Evolutionary conservation across 2,797 vertebrate species (phyloP).

Genomic region (Myiotriccus ornatus): DNA sequence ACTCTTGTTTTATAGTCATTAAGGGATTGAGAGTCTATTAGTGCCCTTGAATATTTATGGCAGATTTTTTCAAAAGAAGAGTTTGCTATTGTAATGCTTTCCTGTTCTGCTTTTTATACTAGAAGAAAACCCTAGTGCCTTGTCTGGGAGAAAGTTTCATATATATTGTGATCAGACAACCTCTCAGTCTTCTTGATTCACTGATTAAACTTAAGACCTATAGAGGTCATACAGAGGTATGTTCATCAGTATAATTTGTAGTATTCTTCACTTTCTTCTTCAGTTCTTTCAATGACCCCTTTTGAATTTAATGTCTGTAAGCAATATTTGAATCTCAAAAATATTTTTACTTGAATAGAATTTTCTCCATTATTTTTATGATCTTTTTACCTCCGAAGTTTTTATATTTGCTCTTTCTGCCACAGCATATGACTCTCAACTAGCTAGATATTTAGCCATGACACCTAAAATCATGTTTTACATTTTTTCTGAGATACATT

Average conservation of each 20-base stretch:
- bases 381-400: background rate
- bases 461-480: background rate
- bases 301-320: background rate
- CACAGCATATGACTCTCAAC: background rate
- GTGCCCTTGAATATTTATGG: background rate
- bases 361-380: background rate
- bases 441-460: background rate
- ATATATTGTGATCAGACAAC: background rate
- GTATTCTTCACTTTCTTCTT: constrained; percentile 6
- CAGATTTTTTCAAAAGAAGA: background rate
- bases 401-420: background rate
- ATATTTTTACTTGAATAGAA: background rate
- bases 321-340: background rate
- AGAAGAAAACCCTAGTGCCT: background rate
- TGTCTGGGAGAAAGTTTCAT: background rate
- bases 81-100: background rate
- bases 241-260: constrained; percentile 14
- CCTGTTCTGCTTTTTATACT: background rate
- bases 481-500: background rate
- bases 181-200: constrained; percentile 27
- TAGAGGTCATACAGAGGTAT: background rate
- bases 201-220: background rate
- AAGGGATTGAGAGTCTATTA: background rate
- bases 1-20: background rate
- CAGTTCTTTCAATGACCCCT: background rate